Base-by-base conservation (phyloP, 2,113 vertebrate species). In the Chloroceryle aenea region DNA sequence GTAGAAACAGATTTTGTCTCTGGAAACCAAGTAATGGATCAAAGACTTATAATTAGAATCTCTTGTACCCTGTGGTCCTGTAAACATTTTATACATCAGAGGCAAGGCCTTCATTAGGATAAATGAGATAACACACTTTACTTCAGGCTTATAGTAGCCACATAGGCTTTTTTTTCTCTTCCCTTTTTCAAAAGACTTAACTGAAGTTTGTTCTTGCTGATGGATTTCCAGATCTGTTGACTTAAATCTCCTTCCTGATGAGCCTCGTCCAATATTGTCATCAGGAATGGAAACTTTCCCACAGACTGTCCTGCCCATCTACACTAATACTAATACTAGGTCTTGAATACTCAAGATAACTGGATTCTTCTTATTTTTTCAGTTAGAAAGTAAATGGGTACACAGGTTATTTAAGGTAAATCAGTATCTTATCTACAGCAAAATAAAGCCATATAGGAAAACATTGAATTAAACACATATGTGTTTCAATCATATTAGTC, bases 61-160 rank as follows among this genome's bases (percentile, higher is more conserved):
- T 83, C 59, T 83, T 48, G 43, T 95, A 85, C 45, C 47, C 42
- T 47, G 25, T 93, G 67, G 56, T 92, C 38, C 78, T 88, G 26
- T 83, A 83, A 93, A 85, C 16, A 16, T 50, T 95, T 91, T 96
- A 55, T 50, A 91, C 72, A 83, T 83, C 87, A 93, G 59, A 90
- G 74, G 50, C 55, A 90, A 91, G 67, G 63, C 85, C 80, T 93
- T 88, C 50, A 86, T 90, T 74, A 80, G 71, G 67, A 69, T 77
- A 71, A 91, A 80, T 88, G 55, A 90, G 42, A 55, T 73, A 89
- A 59, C 23, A 79, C 21, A 50, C 26, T 87, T 89, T 48, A 85
- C 14, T 86, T 66, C 34, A 77, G 74, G 62, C 45, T 56, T 89
- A 14, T 69, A 58, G 77, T 80, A 84, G 80, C 55, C 64, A 36